phyloP scores from a whole-genome alignment of 2,113 vertebrate species.

The Triplophysa rosa region DNA sequence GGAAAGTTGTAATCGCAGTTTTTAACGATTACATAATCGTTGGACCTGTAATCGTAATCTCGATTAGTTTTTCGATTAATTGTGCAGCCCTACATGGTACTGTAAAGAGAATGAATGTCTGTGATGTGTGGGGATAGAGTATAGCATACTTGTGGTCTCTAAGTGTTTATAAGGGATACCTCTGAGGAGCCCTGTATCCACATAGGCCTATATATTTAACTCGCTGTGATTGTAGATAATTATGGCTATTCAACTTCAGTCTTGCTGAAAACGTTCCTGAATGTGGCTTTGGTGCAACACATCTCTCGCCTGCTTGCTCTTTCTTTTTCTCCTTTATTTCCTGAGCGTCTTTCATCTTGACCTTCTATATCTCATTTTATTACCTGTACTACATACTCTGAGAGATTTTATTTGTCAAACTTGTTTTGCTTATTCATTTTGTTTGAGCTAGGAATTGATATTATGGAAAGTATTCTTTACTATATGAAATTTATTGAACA shows the following conservation, averaged over 20 bases:
- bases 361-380: neutral
- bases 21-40: too few species aligned
- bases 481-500: neutral
- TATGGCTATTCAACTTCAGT: constrained; percentile 41
- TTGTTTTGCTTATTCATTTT: neutral
- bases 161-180: constrained; percentile 39
- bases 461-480: neutral
- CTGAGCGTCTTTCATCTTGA: neutral
- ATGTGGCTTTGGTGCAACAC: constrained; percentile 36
- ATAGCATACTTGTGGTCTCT: constrained; percentile 32
- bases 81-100: too few species aligned
- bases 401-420: neutral
- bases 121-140: constrained; percentile 23
- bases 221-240: constrained; percentile 53
- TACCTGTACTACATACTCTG: neutral
- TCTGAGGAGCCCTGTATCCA: constrained; percentile 25
- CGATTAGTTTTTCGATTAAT: too few species aligned
- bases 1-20: too few species aligned
- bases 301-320: constrained; percentile 12
- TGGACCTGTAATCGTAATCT: too few species aligned
- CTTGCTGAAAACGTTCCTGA: constrained; percentile 48
- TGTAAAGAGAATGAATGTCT: neutral
- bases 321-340: neutral
- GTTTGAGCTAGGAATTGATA: neutral
- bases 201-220: constrained; percentile 52